phyloP scores from a whole-genome alignment of 2,113 vertebrate genomes.

The Heterochromis multidens region DNA sequence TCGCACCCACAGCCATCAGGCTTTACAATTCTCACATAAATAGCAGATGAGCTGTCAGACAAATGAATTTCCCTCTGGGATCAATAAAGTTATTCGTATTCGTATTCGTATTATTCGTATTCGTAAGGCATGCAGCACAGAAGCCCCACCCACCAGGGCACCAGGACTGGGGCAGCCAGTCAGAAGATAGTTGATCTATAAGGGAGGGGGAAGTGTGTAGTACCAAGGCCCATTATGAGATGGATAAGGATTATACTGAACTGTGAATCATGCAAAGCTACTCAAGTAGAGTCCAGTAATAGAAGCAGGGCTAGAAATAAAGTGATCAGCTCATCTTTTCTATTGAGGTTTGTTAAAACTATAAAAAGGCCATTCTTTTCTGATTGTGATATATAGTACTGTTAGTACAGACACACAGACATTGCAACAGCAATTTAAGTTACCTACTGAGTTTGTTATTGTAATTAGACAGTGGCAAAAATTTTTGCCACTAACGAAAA shows the following conservation, averaged over 20 bases:
- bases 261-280: not conserved
- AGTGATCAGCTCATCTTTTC: not conserved
- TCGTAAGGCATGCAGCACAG: not conserved
- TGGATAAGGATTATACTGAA: not conserved
- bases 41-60: too few species aligned
- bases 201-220: rapidly evolving
- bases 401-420: too few species aligned
- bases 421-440: too few species aligned
- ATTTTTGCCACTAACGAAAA: rapidly evolving
- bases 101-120: too few species aligned
- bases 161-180: not conserved
- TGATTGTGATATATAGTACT: too few species aligned
- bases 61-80: too few species aligned
- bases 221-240: not conserved
- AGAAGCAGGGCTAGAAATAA: not conserved
- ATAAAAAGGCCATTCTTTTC: not conserved
- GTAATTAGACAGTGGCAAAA: not conserved
- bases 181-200: not conserved
- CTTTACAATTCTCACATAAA: too few species aligned
- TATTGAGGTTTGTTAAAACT: not conserved
- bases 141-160: not conserved
- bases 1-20: too few species aligned
- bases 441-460: not conserved
- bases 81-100: too few species aligned
- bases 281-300: not conserved